These are phyloP conservation scores for Acrossocheilus fasciatus DNA, from an alignment of 2,797 vertebrate genomes.

Conservation along the genomic window DNA sequence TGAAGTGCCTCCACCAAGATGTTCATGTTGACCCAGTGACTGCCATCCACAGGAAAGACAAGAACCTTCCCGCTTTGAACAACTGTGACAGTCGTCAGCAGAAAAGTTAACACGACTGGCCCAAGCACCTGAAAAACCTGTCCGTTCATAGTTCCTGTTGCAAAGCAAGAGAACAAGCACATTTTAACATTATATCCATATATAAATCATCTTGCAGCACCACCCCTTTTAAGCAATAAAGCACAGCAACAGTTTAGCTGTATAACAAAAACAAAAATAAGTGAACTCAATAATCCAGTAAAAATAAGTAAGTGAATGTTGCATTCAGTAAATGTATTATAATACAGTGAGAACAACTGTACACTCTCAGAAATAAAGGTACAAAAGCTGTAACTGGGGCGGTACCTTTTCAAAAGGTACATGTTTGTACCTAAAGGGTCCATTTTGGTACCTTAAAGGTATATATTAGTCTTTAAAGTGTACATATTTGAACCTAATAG, in stretches of 20 bases:
- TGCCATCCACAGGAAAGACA: conserved; percentile 64
- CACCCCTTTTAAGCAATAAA: neutral
- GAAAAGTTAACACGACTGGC: conserved; percentile 6
- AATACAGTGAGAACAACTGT: neutral
- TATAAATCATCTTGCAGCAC: too few species aligned
- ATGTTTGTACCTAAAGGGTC: too few species aligned
- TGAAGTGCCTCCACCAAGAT: conserved; percentile 61
- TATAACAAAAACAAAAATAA: neutral
- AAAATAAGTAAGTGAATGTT: neutral
- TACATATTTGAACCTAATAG: too few species aligned
- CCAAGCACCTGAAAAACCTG: neutral
- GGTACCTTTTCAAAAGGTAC: too few species aligned
- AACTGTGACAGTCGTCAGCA: conserved; percentile 32
- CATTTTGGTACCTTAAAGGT: too few species aligned
- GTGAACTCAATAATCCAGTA: neutral
- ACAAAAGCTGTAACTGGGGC: too few species aligned
- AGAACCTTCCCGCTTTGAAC: conserved; percentile 59
- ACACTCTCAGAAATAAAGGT: too few species aligned
- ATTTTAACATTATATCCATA: too few species aligned
- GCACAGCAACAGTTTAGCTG: neutral
- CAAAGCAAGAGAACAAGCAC: neutral
- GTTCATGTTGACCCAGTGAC: conserved; percentile 68
- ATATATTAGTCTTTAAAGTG: too few species aligned
- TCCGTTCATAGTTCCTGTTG: conserved; percentile 30
- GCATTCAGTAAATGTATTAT: neutral